These are phyloP conservation scores for Lasioglossum zephyrum DNA, from an alignment of 2,888 invertebrate species.

Conservation along the genomic window DNA sequence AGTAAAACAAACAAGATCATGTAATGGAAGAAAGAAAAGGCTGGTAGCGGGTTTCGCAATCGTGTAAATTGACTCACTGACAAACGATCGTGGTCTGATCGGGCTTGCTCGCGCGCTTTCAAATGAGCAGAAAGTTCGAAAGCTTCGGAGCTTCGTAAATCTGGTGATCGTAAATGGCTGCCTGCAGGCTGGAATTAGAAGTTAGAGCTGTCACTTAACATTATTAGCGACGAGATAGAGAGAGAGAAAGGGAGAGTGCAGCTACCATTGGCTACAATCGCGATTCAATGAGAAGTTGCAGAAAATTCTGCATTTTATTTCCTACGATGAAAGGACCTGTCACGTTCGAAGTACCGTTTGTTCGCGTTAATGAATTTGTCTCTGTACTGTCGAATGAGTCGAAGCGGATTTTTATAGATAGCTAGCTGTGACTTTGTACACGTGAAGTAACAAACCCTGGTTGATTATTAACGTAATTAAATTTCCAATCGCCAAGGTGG, in stretches of 20 bases:
- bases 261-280: not conserved
- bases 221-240: not conserved
- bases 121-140: slow-evolving; percentile 18
- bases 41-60: not conserved
- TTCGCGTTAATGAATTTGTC: not conserved
- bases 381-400: not conserved
- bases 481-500: too few relatives aligned
- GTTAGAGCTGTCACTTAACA: slow-evolving; percentile 15
- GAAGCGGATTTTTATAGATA: not conserved
- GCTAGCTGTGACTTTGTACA: too few relatives aligned
- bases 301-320: not conserved
- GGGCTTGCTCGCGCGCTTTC: not conserved
- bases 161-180: slow-evolving; percentile 17
- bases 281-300: not conserved
- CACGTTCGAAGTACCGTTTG: not conserved
- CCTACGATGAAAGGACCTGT: not conserved
- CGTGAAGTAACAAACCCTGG: too few relatives aligned
- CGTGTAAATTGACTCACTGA: not conserved
- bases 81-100: not conserved
- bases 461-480: too few relatives aligned
- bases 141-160: slow-evolving; percentile 13
- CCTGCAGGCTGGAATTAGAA: slow-evolving; percentile 14
- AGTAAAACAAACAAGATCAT: not conserved
- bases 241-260: not conserved
- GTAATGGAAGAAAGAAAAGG: not conserved